A percentile compares a stretch with the other conserved stretches of the same genome.
phyloP scores from a whole-genome alignment of 2,797 vertebrate genomes.

The Schizothorax lantsangensis region DNA sequence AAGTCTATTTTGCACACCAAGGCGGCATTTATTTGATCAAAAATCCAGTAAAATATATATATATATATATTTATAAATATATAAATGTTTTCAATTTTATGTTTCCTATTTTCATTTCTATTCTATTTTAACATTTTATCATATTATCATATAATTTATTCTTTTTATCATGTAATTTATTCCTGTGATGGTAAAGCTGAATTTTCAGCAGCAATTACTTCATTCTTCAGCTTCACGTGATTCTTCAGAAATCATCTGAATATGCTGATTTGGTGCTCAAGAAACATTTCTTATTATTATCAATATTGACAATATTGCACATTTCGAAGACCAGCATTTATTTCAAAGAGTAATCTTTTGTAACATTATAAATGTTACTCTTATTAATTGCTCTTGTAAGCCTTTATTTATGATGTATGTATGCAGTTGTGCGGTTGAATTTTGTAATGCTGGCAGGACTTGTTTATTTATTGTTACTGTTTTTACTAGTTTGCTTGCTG shows the following conservation, averaged over 20 bases:
- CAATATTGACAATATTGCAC: neutral
- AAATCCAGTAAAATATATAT: neutral
- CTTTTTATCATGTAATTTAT: neutral
- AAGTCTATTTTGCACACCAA: neutral
- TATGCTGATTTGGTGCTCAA: neutral
- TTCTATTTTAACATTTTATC: neutral
- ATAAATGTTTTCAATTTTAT: neutral
- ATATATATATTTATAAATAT: neutral
- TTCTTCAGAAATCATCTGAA: neutral
- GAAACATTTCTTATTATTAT: neutral
- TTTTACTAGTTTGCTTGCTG: no score
- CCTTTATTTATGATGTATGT: no score
- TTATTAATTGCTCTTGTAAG: no score
- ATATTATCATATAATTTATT: neutral
- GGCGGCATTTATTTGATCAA: neutral
- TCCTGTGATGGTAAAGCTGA: neutral
- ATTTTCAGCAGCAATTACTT: neutral
- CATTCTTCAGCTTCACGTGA: neutral
- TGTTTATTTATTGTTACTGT: no score
- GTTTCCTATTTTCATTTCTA: neutral
- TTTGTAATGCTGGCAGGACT: no score
- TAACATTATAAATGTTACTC: neutral
- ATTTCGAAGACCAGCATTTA: neutral
- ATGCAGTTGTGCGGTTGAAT: no score
- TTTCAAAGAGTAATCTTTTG: neutral